Evolutionary conservation across 2,888 invertebrate species (phyloP).

Genomic region (Lamellibrachia columna): DNA sequence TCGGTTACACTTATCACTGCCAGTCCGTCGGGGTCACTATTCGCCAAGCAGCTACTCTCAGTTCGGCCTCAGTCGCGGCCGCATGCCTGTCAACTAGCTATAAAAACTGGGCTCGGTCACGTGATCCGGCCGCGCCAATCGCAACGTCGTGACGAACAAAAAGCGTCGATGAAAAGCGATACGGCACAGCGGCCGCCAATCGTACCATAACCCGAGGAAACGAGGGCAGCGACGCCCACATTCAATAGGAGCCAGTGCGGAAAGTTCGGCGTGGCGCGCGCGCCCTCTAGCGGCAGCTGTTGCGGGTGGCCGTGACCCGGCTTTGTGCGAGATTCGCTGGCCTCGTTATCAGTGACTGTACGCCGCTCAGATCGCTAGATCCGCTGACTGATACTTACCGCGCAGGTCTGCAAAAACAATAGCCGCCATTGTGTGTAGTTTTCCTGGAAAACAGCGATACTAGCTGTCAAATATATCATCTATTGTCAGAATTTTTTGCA

Average conservation of each 20-base stretch:
- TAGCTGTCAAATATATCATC: background rate
- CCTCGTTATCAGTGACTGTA: background rate
- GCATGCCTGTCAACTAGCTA: background rate
- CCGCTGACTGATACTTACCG: background rate
- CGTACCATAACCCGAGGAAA: slow-evolving; percentile 16
- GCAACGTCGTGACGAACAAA: background rate
- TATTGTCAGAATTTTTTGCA: background rate
- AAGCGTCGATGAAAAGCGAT: background rate
- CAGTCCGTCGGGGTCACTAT: no score
- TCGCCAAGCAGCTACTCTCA: no score
- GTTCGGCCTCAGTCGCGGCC: background rate
- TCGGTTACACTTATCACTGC: background rate
- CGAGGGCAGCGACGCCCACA: background rate
- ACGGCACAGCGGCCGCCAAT: background rate
- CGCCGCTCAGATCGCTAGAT: background rate
- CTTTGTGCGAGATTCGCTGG: background rate
- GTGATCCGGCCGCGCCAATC: background rate
- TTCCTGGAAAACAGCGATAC: background rate
- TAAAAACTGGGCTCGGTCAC: background rate
- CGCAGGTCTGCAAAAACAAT: background rate
- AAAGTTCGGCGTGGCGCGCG: slow-evolving; percentile 6
- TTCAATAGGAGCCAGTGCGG: background rate
- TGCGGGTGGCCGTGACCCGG: background rate
- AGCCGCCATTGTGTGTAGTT: background rate
- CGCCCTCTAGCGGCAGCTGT: background rate